Evolutionary conservation across 2,797 vertebrate genomes (phyloP).

Genomic region (Sarcophilus harrisii): DNA sequence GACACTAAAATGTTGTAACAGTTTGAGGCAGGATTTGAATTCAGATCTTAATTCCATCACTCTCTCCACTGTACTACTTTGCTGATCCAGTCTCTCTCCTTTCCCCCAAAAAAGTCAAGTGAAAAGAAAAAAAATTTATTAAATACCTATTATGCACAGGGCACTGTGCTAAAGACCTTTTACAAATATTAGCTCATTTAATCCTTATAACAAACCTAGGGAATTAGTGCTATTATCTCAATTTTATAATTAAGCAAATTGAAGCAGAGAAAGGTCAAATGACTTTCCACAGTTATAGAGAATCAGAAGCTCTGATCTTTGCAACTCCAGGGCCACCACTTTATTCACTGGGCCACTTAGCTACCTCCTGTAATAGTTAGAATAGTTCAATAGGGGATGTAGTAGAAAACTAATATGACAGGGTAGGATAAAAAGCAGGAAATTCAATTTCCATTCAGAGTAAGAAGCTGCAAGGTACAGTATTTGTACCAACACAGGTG

Average conservation of each 20-base stretch:
- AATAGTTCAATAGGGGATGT: too few relatives aligned
- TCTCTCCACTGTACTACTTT: not conserved
- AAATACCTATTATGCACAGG: not conserved
- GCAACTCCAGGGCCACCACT: not conserved
- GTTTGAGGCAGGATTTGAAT: not conserved
- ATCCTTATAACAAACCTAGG: not conserved
- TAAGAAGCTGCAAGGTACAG: not conserved
- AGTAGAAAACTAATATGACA: not conserved
- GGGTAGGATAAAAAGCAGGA: not conserved
- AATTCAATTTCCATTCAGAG: not conserved
- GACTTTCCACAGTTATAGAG: not conserved
- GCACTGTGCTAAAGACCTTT: not conserved
- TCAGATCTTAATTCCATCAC: not conserved
- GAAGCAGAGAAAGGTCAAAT: not conserved
- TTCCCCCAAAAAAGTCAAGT: not conserved
- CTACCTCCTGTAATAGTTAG: not conserved
- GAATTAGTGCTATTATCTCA: not conserved
- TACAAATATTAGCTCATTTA: not conserved
- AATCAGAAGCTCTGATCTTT: not conserved
- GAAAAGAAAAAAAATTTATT: not conserved
- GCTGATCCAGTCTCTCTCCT: not conserved
- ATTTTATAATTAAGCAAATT: not conserved
- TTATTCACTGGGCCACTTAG: not conserved
- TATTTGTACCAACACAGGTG: not conserved
- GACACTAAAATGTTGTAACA: not conserved